Base-by-base conservation (phyloP, 2,113 vertebrate genomes). In the Macrotus californicus region DNA sequence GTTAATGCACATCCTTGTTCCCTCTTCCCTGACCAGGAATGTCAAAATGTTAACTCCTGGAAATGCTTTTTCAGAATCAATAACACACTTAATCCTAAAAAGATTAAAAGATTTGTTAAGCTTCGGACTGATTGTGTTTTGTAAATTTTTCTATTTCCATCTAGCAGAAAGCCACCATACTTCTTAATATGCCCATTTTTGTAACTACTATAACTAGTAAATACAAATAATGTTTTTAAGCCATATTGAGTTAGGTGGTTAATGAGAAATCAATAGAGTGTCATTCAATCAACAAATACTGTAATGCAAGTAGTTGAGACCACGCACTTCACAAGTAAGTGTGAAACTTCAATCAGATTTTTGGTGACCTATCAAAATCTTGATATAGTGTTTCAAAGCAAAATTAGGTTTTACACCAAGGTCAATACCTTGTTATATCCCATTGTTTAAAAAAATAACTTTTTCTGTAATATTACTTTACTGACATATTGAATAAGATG, bases 11-110 rank as follows among this genome's bases (percentile, higher is more conserved):
- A 88, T 18, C 61, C 54, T 56, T 48, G 2, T 90, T 94, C 88
- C 64, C 19, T 41, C 36, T 84, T 89, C 85, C 36, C 13, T 95
- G 77, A 54, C 59, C 48, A 56, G 59, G 41, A 86, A 75, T 94
- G 91, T 89, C 89, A 96, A 82, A 93, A 94, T 94, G 94, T 79
- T 97, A 96, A 82, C 36, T 92, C 66, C 41, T 39, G 69, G 24
- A 31, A 48, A 21, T 41, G 5, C 6, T 31, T 34, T 81, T 85
- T 72, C n/a, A 70, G 48, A 94, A 61, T 73, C 73, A 79, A 5
- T 82, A 91, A 79, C 90, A 79, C 4, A 66, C 14, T 75, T 70
- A 88, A 88, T 31, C 34, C 15, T 52, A 54, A 39, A 61, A 88
- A 61, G 36, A 52, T 34, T 59, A 73, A 91, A 94, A 72, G 12